Evolutionary conservation across 1,140 invertebrate species (phyloP).

Genomic region (Ephestia elutella): DNA sequence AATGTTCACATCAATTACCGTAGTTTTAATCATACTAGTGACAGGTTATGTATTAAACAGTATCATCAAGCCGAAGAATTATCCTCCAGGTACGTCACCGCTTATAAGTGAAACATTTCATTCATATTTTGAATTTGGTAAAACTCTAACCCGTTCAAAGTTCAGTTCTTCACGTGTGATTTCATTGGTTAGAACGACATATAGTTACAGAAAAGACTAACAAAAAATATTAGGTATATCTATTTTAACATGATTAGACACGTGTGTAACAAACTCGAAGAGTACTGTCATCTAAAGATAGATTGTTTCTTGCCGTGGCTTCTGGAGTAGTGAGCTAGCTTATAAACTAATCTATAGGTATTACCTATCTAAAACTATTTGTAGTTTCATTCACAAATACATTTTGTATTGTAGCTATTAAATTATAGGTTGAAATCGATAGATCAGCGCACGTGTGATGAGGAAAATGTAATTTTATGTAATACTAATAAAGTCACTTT

Average conservation of each 20-base stretch:
- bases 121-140: neutral
- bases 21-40: slow-evolving; percentile 20
- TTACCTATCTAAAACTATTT: too few species aligned
- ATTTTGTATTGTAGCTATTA: too few species aligned
- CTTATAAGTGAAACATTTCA: neutral
- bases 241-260: neutral
- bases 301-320: neutral
- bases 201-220: too few species aligned
- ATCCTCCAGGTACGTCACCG: slow-evolving; percentile 24
- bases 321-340: neutral
- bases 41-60: slow-evolving; percentile 28
- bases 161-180: neutral
- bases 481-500: too few species aligned
- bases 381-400: too few species aligned
- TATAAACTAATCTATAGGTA: too few species aligned
- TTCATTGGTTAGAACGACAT: neutral
- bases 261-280: neutral
- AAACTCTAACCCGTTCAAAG: slow-evolving; percentile 5
- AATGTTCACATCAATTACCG: slow-evolving; percentile 21
- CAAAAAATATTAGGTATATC: too few species aligned
- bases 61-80: slow-evolving; percentile 27
- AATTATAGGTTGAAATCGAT: neutral
- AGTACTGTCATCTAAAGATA: slow-evolving; percentile 8
- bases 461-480: neutral
- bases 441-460: neutral